Evolutionary conservation across 1,140 invertebrate species (phyloP), one percentile per base, ranked within the genome.

Genomic region (Hydropsyche tenuis): DNA sequence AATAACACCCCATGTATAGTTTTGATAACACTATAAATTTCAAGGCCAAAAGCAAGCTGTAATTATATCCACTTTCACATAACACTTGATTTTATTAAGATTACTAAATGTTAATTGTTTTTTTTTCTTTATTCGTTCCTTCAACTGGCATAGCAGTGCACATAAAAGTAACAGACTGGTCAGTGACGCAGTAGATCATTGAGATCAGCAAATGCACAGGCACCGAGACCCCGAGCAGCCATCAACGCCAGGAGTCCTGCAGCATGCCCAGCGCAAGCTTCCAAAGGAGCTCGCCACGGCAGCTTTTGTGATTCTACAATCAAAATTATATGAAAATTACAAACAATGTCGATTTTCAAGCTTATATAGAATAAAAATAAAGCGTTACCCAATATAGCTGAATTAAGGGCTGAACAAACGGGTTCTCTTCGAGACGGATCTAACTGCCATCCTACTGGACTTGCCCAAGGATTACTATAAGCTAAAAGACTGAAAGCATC

Each of bases 401-500:
- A 97, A 87, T 99, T 99, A 76, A 99, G 90, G 79, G 94, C 92
- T 79, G 94, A 93, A 88, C 95, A 98, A 73, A 98, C 94, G 53
- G 92, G 91, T 87, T 99, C 97, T 80, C 97, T 89, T 81, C 97
- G 93, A 74, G 93, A 88, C 11, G 96, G 93, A 83, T 97, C 92
- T 77, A 99, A 86, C 82, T 98, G 96, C 92, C 94, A 96, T 23
- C 96, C 96, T 60, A 99, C 91, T 22, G 96, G 96, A 85, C 96
- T 97, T 79, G 90, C 91, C 95, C 96, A 98, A 7, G 97, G 97
- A 88, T 99, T 97, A 78, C 95, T 94, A 86, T 99, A 99, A 12
- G 97, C 97, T 79, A 99, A 87, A 79, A 99, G 89, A 88, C 96
- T 98, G 87, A 99, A 99, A 79, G 96, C 97, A 86, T 99, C 94